Percentiles rank a stretch among this genome's conserved stretches.
phyloP scores from a whole-genome alignment of 2,888 invertebrate genomes.

The Fabriciana adippe region DNA sequence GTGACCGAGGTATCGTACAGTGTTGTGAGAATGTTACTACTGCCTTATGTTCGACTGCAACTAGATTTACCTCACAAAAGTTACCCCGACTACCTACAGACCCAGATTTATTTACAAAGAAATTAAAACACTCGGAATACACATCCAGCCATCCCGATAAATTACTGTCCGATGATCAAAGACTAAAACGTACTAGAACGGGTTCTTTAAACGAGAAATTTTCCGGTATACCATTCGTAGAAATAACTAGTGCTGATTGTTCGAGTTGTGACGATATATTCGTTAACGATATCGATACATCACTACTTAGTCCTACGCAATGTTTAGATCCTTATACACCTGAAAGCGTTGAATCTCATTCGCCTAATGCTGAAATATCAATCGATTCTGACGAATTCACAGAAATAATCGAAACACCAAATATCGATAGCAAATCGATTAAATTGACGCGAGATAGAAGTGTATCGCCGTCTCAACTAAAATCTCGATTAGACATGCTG shows the following conservation, averaged over 20 bases:
- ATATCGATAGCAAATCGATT: constrained; percentile 50
- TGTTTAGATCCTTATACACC: constrained; percentile 90
- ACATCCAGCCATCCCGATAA: constrained; percentile 47
- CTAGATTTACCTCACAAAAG: constrained; percentile 46
- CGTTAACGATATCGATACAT: constrained; percentile 80
- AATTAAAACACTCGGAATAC: constrained; percentile 36
- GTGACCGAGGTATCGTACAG: constrained; percentile 89
- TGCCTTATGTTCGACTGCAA: constrained; percentile 59
- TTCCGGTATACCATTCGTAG: constrained; percentile 70
- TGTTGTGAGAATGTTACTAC: constrained; percentile 81
- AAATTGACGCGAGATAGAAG: constrained; percentile 64
- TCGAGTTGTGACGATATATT: constrained; percentile 68
- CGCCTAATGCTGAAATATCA: constrained; percentile 82
- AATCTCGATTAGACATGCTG: constrained; percentile 81
- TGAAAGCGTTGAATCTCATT: constrained; percentile 90
- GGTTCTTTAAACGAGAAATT: constrained; percentile 66
- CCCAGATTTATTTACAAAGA: constrained; percentile 58
- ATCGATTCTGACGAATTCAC: constrained; percentile 57
- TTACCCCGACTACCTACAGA: constrained; percentile 55
- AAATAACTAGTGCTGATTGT: constrained; percentile 78
- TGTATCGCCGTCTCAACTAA: constrained; percentile 85
- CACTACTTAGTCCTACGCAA: constrained; percentile 63
- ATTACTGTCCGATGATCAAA: constrained; percentile 47
- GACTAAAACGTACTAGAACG: constrained; percentile 55
- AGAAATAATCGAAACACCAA: constrained; percentile 55